Base-by-base conservation (phyloP, 2,797 vertebrate species). In the Esox lucius region DNA sequence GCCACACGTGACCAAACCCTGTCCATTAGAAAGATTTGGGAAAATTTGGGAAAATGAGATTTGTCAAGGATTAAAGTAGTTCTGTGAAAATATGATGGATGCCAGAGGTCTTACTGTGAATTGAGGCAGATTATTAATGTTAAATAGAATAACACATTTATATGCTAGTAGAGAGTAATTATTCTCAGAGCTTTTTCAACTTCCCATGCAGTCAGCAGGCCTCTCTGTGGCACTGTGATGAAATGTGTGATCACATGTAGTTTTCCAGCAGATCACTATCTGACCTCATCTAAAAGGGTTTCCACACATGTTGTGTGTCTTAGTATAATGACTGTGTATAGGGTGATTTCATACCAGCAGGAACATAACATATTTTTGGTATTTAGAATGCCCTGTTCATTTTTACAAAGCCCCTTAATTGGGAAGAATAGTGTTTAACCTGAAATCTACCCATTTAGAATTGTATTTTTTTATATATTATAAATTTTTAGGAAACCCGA, bases 81-180 rank as follows among this genome's bases (percentile, higher is more conserved):
- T 87, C 80, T 80, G 78, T 81, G 83, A 86, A 90, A 90, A 86
- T 82, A 78, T 75, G 72, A 81, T 74, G 53, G 68, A 74, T 78
- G 75, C 76, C 77, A 59, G 72, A 56, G 5, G 39, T 81, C 49
- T 81, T 86, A 85, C 83, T 64, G 74, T 74, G 87, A 89, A 90
- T 75, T 4, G 26, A 35, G 39, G 35, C 62, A 78, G 79, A 87
- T 87, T 85, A 89, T 87, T 83, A 1, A 19, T 74, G 42, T 66
- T 49, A 77, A 84, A 81, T 74, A 68, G 48, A 76, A 74, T 76
- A 85, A 74, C 49, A 65, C 62, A 73, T 74, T 46, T 46, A 46
- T 13, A 56, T 77, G 67, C 71, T 66, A 77, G 73, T 62, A 28
- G 77, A 76, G 71, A 59, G 78, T 77, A 73, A 84, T 82, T 16